Base-by-base conservation (phyloP, 1,140 invertebrate species). In the Callitettix versicolor region DNA sequence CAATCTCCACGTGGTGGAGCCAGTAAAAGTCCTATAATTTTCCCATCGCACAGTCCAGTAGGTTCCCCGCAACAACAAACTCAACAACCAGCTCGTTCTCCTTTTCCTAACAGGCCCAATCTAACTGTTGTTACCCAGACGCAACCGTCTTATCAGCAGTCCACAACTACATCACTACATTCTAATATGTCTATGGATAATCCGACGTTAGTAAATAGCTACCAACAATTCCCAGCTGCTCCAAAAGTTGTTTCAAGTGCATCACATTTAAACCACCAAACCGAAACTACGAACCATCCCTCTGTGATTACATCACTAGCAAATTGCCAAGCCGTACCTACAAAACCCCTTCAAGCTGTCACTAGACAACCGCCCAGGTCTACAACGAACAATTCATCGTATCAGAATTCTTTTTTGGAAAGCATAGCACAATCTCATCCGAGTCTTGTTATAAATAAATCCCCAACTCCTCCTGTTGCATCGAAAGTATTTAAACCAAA, bases 371-470 rank as follows among this genome's bases (percentile, higher is more conserved):
- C 48, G 2, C 21, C 21, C 14, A 22, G 15, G 14, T 5, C 46
- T 11, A 33, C 26, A 3, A 38, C 48, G 2, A 51, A 30, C 33
- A 51, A 30, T 7, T n/a, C 22, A 30, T 49, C 56, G 6, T 62
- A 58, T 41, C 61, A 63, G 41, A 65, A 64, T 53, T 58, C 62
- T 6, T 64, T 66, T 55, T 53, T 65, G 20, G 62, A 66, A 34
- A 60, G 53, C 24, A 64, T 66, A 15, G 64, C 63, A 5, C 63
- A 66, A 54, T 57, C 62, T 38, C 64, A 64, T 53, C 64, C 64
- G 12, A 62, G 56, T 34, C 57, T 66, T 1, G 60, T 64, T 9
- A 64, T 65, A 9, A 66, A 66, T 43, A 66, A 66, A 44, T 60
- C 61, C 9, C 54, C 56, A 14, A 56, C 57, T 24, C 44, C 42